Conservation (phyloP, 2,113 vertebrate species). For the Pogona vitticeps region DNA sequence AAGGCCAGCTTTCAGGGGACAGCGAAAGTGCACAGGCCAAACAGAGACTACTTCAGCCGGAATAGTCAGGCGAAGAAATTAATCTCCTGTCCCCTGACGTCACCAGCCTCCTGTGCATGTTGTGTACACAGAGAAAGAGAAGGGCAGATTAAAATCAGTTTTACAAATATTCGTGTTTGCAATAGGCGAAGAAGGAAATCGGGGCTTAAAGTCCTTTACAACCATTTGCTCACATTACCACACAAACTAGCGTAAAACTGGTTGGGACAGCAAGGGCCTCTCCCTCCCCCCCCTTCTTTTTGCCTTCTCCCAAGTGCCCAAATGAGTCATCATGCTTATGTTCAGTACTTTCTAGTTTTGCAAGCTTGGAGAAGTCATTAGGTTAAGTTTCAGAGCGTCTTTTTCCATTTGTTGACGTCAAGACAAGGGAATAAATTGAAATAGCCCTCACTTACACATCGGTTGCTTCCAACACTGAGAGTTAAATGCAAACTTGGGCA, state of each 20-base stretch:
- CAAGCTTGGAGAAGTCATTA: constrained; percentile 63
- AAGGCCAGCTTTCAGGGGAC: constrained; percentile 35
- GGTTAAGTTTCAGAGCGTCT: constrained; percentile 61
- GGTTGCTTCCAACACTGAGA: constrained; percentile 50
- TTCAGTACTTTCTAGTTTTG: constrained; percentile 51
- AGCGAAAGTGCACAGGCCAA: constrained; percentile 41
- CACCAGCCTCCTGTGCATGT: constrained; percentile 35
- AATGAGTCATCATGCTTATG: constrained; percentile 66
- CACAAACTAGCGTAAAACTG: constrained; percentile 11
- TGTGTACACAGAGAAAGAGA: constrained; percentile 53
- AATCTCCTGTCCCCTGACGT: constrained; percentile 45
- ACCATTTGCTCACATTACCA: constrained; percentile 42
- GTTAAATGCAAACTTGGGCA: constrained; percentile 17
- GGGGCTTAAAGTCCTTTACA: constrained; percentile 30
- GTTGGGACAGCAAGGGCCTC: constrained; percentile 28
- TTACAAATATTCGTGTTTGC: constrained; percentile 38
- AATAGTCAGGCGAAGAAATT: constrained; percentile 46
- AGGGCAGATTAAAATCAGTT: constrained; percentile 38
- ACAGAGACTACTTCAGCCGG: constrained; percentile 38
- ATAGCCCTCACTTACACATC: constrained; percentile 22
- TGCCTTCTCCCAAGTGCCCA: constrained; percentile 38
- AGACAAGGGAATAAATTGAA: constrained; percentile 44
- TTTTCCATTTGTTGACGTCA: constrained; percentile 68
- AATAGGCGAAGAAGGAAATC: constrained; percentile 33
- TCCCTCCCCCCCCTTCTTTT: not conserved